phyloP scores from a whole-genome alignment of 1,140 invertebrate species.

The Mizuhopecten yessoensis region DNA sequence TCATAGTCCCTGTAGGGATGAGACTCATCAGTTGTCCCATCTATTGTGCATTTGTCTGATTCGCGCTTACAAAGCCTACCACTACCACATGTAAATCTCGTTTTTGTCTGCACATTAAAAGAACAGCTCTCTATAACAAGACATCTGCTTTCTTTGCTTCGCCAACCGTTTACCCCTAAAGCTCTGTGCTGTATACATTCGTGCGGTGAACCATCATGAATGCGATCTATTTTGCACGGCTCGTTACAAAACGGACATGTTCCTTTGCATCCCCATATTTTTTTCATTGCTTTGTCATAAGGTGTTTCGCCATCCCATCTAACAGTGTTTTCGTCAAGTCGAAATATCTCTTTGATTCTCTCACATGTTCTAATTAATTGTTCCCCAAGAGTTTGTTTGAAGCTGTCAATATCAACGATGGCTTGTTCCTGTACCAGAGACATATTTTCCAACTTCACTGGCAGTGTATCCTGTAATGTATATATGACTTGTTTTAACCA shows the following conservation, averaged over 20 bases:
- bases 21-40: neutral
- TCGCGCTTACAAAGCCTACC: neutral
- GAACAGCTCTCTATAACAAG: neutral
- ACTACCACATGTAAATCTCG: neutral
- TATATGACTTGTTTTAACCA: too few species aligned
- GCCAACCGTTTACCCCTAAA: neutral
- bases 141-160: neutral
- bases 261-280: neutral
- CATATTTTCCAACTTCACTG: neutral
- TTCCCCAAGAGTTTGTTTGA: neutral
- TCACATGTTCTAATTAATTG: neutral
- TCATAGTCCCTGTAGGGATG: neutral
- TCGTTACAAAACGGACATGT: constrained; percentile 3
- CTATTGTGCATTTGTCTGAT: neutral
- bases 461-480: too few species aligned
- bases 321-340: neutral
- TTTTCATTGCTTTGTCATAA: neutral
- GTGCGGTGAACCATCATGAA: neutral
- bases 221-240: neutral
- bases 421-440: neutral
- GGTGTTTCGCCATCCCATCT: neutral
- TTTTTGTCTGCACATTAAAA: neutral
- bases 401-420: neutral
- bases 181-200: neutral
- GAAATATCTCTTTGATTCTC: neutral